Conservation (phyloP, 2,888 invertebrate species). For the Erpobdella octoculata region DNA sequence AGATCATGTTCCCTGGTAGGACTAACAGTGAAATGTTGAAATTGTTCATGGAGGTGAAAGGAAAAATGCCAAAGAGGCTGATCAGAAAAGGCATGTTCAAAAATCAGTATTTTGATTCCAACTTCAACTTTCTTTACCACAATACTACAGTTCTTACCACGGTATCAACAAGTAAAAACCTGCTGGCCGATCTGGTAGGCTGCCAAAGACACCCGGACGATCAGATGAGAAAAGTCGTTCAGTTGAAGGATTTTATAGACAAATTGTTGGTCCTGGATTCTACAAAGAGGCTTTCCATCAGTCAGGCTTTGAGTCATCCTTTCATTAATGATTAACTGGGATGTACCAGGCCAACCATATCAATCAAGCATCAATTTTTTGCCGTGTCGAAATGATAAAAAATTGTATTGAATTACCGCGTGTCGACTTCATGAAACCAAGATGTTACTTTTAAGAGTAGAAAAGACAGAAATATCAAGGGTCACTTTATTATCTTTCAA, state of each 20-base stretch:
- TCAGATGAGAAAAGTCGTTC: constrained; percentile 77
- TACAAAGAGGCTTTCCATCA: constrained; percentile 81
- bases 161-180: constrained; percentile 74
- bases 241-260: constrained; percentile 83
- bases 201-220: constrained; percentile 79
- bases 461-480: too few relatives aligned
- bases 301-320: constrained; percentile 83
- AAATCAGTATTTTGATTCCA: constrained; percentile 90
- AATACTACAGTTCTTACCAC: constrained; percentile 80
- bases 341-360: too few relatives aligned
- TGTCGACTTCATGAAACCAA: too few relatives aligned
- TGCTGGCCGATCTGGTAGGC: constrained; percentile 77
- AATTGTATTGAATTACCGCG: too few relatives aligned
- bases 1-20: constrained; percentile 93
- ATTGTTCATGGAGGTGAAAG: constrained; percentile 87
- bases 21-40: constrained; percentile 97
- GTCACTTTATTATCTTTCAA: too few relatives aligned
- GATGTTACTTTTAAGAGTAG: too few relatives aligned
- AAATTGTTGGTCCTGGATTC: constrained; percentile 85
- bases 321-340: constrained; percentile 89
- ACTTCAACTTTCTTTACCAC: constrained; percentile 90
- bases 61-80: constrained; percentile 92
- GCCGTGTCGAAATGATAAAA: too few relatives aligned
- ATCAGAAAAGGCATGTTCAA: constrained; percentile 86
- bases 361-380: too few relatives aligned